Base-by-base conservation (phyloP, 2,113 vertebrate genomes). In the Tychaedon coryphoeus region DNA sequence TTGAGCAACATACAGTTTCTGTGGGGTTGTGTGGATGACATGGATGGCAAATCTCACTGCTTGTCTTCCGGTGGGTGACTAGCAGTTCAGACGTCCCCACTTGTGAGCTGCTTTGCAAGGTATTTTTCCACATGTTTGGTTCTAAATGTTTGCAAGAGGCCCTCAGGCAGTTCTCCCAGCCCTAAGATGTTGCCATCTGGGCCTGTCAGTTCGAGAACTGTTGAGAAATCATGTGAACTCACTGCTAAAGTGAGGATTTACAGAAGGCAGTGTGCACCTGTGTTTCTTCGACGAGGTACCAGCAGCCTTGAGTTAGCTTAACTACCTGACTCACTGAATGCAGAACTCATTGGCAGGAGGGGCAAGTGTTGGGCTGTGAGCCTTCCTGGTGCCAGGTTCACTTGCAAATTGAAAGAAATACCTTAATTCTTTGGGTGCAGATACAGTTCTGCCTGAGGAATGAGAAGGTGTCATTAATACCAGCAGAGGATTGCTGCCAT, bases 131-230 rank as follows among this genome's bases (percentile, higher is more conserved):
- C 78, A 67, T 84, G 86, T 92, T 93, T 43, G 8, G 53, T 69
- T 94, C 90, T 89, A 86, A 93, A 93, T 96, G 88, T 79, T 97
- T 94, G 92, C 96, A 95, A 92, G 85, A 95, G 47, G 43, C 88
- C 78, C 72, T 60, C 67, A 69, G 85, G 95, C 96, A 88, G 64
- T 93, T 92, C 85, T 95, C 78, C 93, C 86, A 82, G 69, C 79
- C 82, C 70, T 81, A 70, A 95, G 86, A 94, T 95, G 88, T 75
- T 97, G 91, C 89, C 90, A 96, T 93, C 96, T 96, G 78, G 71
- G 51, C 91, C 94, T 95, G 92, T 93, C 93, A 95, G 62, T 92
- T 76, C 2, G 24, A 91, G 90, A 95, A 82, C 69, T 87, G 67
- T 92, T 95, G 91, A 95, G 91, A 95, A 72, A 69, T 78, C 43